Conservation (phyloP, 2,888 invertebrate genomes). For the Stramonita haemastoma region DNA sequence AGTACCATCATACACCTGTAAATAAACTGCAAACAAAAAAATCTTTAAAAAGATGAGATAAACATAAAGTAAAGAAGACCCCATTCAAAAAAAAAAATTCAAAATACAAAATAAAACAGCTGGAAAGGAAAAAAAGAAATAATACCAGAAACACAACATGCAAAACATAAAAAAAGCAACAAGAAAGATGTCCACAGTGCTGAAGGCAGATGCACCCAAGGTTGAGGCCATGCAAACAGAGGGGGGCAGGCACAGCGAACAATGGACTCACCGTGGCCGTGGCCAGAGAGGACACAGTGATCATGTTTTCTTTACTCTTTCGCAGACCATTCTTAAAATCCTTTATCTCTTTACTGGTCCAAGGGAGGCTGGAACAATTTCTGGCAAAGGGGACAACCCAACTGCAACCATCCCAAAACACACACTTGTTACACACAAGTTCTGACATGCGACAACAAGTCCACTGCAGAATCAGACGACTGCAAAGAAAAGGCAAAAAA, state of each 20-base stretch:
- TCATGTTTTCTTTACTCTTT: slow-evolving; percentile 89
- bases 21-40: slow-evolving; percentile 20
- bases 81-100: neutral
- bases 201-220: too few relatives aligned
- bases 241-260: neutral
- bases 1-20: too few relatives aligned
- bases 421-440: neutral
- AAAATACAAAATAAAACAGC: neutral
- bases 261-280: slow-evolving; percentile 89
- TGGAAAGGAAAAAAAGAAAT: neutral
- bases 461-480: too few relatives aligned
- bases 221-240: too few relatives aligned
- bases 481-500: too few relatives aligned
- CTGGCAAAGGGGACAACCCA: slow-evolving; percentile 68
- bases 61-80: too few relatives aligned
- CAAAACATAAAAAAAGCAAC: neutral
- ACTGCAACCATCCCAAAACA: slow-evolving; percentile 41
- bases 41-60: neutral
- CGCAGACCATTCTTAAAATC: slow-evolving; percentile 92
- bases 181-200: neutral
- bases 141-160: neutral
- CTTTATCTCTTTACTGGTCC: slow-evolving; percentile 92
- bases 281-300: slow-evolving; percentile 96
- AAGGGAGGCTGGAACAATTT: slow-evolving; percentile 86
- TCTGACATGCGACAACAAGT: neutral